Evolutionary conservation across 2,113 vertebrate genomes (phyloP).

Genomic region (Eublepharis macularius): DNA sequence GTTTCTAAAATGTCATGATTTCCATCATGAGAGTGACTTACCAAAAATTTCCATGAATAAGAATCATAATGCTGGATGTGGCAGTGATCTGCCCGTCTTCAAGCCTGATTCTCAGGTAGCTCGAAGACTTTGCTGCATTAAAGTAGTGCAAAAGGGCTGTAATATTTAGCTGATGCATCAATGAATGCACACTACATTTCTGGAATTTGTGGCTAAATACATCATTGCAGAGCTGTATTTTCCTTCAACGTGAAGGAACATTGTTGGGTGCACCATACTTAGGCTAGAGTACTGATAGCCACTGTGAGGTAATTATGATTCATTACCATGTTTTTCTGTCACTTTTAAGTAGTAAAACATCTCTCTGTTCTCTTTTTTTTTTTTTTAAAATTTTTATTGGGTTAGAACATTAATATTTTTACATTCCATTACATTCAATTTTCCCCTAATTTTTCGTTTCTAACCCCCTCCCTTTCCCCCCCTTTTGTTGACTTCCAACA

Average conservation of each 20-base stretch:
- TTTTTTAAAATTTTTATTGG: too few relatives aligned
- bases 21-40: neutral
- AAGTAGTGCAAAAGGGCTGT: neutral
- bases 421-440: too few relatives aligned
- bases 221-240: neutral
- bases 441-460: too few relatives aligned
- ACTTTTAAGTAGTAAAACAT: neutral
- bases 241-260: neutral
- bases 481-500: too few relatives aligned
- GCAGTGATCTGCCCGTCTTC: neutral
- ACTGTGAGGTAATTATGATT: neutral
- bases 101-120: neutral
- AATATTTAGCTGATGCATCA: neutral
- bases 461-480: too few relatives aligned
- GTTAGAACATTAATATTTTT: too few relatives aligned
- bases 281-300: neutral
- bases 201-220: neutral
- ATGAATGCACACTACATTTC: neutral
- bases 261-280: conserved; percentile 6
- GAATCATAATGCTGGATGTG: neutral
- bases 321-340: neutral
- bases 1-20: neutral
- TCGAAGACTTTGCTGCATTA: neutral
- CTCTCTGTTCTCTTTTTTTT: neutral
- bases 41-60: neutral